These are phyloP conservation scores for Oxygymnocypris stewartii DNA, from an alignment of 2,113 vertebrate genomes.

Conservation along the genomic window DNA sequence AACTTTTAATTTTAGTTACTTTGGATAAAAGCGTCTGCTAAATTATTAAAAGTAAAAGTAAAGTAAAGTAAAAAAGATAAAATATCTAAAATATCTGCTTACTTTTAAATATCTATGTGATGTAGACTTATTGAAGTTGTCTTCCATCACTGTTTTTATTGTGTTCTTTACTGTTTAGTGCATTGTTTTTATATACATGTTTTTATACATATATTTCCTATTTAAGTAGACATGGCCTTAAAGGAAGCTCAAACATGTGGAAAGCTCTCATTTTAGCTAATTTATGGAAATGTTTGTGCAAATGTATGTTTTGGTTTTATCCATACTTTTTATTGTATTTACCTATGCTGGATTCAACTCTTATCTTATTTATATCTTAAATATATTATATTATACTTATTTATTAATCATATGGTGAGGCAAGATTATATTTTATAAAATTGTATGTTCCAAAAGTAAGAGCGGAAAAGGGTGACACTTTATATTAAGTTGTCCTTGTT, in stretches of 20 bases:
- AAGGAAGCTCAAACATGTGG: background rate
- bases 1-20: too few species aligned
- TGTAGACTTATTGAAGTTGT: background rate
- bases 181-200: background rate
- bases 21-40: too few species aligned
- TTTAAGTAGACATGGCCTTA: background rate
- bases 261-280: background rate
- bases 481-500: too few species aligned
- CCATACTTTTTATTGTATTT: background rate
- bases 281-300: background rate
- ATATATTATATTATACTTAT: background rate
- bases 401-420: background rate
- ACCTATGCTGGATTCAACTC: background rate
- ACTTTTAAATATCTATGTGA: background rate
- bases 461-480: background rate
- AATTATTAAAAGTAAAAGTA: too few species aligned
- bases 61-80: too few species aligned
- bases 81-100: too few species aligned
- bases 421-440: background rate
- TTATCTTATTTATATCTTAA: background rate
- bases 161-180: background rate
- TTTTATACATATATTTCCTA: background rate
- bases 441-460: background rate
- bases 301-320: background rate
- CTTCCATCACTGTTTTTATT: background rate